Conservation (phyloP, 2,113 vertebrate species). For the Phyllostomus discolor region DNA sequence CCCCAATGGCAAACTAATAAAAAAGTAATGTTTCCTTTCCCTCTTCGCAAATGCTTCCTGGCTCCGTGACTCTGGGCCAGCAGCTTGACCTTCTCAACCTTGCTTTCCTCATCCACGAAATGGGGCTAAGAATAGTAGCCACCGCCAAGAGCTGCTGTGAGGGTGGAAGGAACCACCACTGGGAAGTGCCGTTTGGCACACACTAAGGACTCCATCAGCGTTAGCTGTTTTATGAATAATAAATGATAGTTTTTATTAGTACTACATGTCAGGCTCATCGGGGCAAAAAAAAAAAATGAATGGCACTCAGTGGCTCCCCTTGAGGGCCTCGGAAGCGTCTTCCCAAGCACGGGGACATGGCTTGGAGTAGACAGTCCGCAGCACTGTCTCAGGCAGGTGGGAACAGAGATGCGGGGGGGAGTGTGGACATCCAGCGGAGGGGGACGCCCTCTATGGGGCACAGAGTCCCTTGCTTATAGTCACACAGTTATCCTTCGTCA, state of each 20-base stretch:
- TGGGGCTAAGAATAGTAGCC: conserved; percentile 28
- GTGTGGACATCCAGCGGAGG: neutral
- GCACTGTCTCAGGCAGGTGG: fast-evolving
- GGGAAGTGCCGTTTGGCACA: neutral
- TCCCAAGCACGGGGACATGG: fast-evolving
- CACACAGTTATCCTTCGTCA: neutral
- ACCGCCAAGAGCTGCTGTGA: neutral
- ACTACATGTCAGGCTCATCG: neutral
- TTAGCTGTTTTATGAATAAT: conserved; percentile 26
- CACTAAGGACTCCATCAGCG: neutral
- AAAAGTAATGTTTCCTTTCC: neutral
- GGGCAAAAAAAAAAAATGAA: neutral
- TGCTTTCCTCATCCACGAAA: conserved; percentile 24
- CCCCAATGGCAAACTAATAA: neutral
- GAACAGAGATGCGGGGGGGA: neutral
- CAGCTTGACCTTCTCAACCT: neutral
- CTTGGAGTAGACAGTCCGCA: neutral
- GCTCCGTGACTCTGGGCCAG: neutral
- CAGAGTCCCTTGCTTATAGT: neutral
- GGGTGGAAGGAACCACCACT: neutral
- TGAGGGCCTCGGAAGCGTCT: neutral
- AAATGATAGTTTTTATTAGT: neutral
- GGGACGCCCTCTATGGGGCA: too few relatives aligned
- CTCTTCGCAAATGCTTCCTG: neutral
- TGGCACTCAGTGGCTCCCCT: neutral